A percentile compares a stretch with the other conserved stretches of the same genome.
Evolutionary conservation across 2,797 vertebrate species (phyloP).

Genomic region (Hapalemur alaotrensis): DNA sequence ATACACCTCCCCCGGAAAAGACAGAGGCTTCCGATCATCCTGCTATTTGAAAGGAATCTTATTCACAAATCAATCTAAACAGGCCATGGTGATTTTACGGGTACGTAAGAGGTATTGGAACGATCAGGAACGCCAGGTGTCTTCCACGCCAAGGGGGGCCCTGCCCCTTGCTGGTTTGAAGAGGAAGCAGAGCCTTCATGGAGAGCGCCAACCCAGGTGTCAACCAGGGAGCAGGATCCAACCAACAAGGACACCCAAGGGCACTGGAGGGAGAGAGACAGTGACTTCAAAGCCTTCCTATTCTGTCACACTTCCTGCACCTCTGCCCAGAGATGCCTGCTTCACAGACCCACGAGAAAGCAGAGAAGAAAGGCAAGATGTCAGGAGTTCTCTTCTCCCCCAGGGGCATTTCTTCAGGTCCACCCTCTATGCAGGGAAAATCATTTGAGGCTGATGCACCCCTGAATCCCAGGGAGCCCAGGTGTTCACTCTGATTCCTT

Average conservation of each 20-base stretch:
- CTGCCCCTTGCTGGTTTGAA: background rate
- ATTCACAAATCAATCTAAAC: background rate
- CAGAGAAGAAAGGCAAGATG: background rate
- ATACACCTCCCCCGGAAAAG: background rate
- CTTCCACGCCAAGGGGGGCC: background rate
- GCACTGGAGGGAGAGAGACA: too few species aligned
- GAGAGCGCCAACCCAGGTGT: background rate
- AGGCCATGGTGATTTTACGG: background rate
- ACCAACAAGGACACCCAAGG: background rate
- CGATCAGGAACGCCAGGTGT: background rate
- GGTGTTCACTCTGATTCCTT: background rate
- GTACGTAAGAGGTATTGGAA: background rate
- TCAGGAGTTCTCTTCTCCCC: background rate
- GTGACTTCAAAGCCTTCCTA: background rate
- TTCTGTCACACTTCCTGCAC: background rate
- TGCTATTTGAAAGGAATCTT: constrained; percentile 22
- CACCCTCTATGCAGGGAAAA: background rate
- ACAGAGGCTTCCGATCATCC: background rate
- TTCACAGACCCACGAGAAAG: background rate
- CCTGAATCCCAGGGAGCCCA: background rate
- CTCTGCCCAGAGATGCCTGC: background rate
- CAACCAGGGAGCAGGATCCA: background rate
- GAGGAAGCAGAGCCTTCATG: background rate
- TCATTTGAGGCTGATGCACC: background rate
- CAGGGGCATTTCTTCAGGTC: background rate